Percentiles rank a stretch among this genome's conserved stretches.
Conservation (phyloP, 1,140 invertebrate genomes). For the Trachelipus rathkii region DNA sequence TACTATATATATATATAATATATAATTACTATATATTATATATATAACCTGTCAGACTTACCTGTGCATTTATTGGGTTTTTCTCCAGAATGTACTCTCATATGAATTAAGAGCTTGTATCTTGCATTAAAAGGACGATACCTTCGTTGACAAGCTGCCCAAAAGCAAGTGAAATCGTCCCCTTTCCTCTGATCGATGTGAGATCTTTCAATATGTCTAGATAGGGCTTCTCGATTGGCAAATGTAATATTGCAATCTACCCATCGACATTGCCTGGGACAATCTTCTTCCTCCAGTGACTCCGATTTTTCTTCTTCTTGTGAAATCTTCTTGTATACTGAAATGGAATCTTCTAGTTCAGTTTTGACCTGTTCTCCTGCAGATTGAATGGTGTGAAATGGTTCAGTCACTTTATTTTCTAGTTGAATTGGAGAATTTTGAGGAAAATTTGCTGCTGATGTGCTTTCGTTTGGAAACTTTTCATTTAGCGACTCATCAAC, state of each 20-base stretch:
- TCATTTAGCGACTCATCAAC: conserved; percentile 9
- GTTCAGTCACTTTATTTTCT: neutral
- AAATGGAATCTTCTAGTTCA: neutral
- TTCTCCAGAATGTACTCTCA: conserved; percentile 96
- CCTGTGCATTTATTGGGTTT: conserved; percentile 98
- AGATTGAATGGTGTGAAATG: conserved; percentile 4
- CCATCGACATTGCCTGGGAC: conserved; percentile 66
- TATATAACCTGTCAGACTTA: conserved; percentile 62
- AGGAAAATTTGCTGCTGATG: neutral
- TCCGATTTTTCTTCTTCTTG: conserved; percentile 17
- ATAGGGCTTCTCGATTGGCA: conserved; percentile 70
- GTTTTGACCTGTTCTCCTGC: neutral
- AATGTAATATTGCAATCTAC: conserved; percentile 75
- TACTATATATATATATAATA: conserved; percentile 1
- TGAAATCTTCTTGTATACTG: neutral
- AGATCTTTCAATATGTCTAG: conserved; percentile 82
- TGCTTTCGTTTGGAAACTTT: conserved; percentile 12
- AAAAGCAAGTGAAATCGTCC: conserved; percentile 84
- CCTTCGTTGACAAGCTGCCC: conserved; percentile 78
- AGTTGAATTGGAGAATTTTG: neutral
- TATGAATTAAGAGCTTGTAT: conserved; percentile 94
- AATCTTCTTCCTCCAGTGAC: conserved; percentile 29
- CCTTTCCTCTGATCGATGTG: conserved; percentile 82
- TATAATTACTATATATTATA: neutral
- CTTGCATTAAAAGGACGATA: conserved; percentile 88